Conservation (phyloP, 2,888 invertebrate genomes). For the Heliconius ethilla region DNA sequence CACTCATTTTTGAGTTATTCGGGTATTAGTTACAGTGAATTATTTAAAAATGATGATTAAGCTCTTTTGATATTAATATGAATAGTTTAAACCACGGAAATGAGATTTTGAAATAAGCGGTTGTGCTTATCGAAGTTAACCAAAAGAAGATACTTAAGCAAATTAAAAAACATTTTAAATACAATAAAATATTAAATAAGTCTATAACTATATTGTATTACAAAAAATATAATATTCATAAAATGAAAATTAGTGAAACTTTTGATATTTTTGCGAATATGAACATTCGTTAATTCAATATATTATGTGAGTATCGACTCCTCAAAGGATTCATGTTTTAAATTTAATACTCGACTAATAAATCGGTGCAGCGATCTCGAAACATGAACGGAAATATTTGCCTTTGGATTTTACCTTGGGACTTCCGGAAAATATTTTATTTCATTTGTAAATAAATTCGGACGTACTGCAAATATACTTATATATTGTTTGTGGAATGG, state of each 20-base stretch:
- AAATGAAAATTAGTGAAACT: background rate
- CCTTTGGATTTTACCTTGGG: slow-evolving; percentile 29
- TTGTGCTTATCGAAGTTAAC: background rate
- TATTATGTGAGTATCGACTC: slow-evolving; percentile 1
- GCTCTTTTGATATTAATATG: background rate
- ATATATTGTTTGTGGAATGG: background rate
- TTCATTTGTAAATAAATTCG: background rate
- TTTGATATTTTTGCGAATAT: background rate
- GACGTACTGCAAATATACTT: background rate
- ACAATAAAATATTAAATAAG: background rate
- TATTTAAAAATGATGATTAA: background rate
- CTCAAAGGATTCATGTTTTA: slow-evolving; percentile 23
- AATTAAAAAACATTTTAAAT: too few species aligned
- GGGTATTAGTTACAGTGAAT: background rate
- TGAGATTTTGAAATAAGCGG: background rate
- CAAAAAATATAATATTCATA: background rate
- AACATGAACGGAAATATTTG: slow-evolving; percentile 34
- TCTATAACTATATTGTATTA: background rate
- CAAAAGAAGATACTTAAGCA: background rate
- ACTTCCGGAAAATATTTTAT: slow-evolving; percentile 22
- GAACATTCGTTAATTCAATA: background rate
- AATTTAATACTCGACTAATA: slow-evolving; percentile 43
- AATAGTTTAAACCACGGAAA: background rate
- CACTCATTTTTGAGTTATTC: background rate
- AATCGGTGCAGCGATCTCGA: slow-evolving; percentile 35